Base-by-base conservation (phyloP, 1,140 invertebrate genomes). In the Euura lappo region DNA sequence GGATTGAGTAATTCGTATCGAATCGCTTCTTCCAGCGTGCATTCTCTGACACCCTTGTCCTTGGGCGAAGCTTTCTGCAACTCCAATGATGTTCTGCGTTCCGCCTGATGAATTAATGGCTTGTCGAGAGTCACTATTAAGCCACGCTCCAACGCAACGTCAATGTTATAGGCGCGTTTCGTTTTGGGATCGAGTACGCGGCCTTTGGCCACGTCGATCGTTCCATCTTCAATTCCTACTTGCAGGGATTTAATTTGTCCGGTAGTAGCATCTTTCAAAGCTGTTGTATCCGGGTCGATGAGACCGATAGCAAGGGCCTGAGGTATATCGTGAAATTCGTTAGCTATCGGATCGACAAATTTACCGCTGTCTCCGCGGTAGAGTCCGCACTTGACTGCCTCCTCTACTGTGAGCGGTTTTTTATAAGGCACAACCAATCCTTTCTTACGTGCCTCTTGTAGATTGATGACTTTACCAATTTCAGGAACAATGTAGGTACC, bases 11-110 rank as follows among this genome's bases (percentile, higher is more conserved):
- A 90, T 82, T 94, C 92, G 74, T 91, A 92, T 71, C 90, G 89
- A 46, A 96, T 92, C 1, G 95, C 94, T 88, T 96, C 94, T 71
- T 94, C 92, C 72, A 97, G 83, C 6, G 92, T 92, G 81, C 92
- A 94, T 81, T 95, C 92, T 75, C 91, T 79, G 5, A 89, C 74
- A 72, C 85, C 79, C 81, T 88, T 81, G 79, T 90, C 80, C 45
- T 81, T 85, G 68, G 89, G 89, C 13, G 83, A 84, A 5, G 86
- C 88, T 67, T 84, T 79, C 68, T 84, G 76, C 67, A 86, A 80
- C 71, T 89, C 88, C 66, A 88, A 80, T 0, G 81, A 83, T 11
- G 71, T 68, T 73, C 71, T 74, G 4, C 74, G 71, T 1, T 75
- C 84, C 6, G 74, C 51, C 68, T 80, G 75, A 3, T 44, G 66